A percentile compares a stretch with the other conserved stretches of the same genome.
These are phyloP conservation scores for Pachyrhynchus sulphureomaculatus DNA, from an alignment of 1,140 invertebrate genomes.

Conservation along the genomic window DNA sequence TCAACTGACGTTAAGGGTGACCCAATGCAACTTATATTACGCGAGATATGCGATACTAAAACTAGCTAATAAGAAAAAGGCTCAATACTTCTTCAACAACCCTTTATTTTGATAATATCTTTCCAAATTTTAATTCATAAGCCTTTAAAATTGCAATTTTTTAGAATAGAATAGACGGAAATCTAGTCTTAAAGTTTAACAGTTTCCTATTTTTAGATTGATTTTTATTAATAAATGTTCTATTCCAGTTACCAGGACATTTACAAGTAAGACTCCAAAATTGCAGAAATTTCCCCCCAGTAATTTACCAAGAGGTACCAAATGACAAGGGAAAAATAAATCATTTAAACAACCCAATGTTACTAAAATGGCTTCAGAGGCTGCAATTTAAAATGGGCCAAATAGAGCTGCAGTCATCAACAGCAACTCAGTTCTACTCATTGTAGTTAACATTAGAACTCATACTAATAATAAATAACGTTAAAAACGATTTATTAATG, in stretches of 20 bases:
- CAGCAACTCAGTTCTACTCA: conserved; percentile 83
- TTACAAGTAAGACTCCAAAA: conserved; percentile 86
- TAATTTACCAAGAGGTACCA: conserved; percentile 48
- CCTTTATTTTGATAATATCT: no score
- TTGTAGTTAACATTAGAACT: conserved; percentile 57
- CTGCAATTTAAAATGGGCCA: conserved; percentile 98
- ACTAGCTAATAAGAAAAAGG: no score
- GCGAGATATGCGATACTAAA: no score
- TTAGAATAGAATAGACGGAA: no score
- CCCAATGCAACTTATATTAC: no score
- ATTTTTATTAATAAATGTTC: no score
- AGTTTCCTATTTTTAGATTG: no score
- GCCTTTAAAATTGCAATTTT: no score
- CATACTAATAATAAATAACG: neutral
- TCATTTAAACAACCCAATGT: conserved; percentile 53
- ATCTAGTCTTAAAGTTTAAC: no score
- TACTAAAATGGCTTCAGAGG: conserved; percentile 87
- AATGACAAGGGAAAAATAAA: conserved; percentile 40
- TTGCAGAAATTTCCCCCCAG: conserved; percentile 76
- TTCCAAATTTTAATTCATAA: no score
- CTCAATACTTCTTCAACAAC: no score
- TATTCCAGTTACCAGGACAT: conserved; percentile 81
- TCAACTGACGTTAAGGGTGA: no score
- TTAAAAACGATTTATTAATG: neutral
- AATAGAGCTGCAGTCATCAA: conserved; percentile 94